Conservation (phyloP, 2,797 vertebrate species). For the Petrocephalus sullivani region DNA sequence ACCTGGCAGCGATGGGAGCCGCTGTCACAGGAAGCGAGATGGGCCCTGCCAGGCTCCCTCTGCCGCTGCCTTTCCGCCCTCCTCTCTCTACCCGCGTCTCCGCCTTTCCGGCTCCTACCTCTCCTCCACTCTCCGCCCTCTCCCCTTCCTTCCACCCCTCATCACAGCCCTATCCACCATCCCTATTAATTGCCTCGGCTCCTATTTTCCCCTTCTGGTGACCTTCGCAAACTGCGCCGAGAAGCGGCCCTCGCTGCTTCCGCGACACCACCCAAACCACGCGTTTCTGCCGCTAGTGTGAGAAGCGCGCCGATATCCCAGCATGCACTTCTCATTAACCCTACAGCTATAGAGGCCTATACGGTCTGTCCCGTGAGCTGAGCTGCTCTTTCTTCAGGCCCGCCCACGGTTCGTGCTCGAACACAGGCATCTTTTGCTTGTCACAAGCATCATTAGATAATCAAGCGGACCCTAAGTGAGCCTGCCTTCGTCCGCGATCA, state of each 20-base stretch:
- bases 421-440: not conserved
- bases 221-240: not conserved
- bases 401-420: not conserved
- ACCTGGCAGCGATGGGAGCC: not conserved
- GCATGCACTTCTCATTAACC: not conserved
- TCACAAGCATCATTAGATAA: conserved; percentile 19
- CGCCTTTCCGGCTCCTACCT: not conserved
- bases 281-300: not conserved
- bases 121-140: not conserved
- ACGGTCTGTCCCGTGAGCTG: not conserved
- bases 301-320: not conserved
- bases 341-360: not conserved
- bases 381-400: not conserved
- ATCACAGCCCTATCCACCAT: not conserved
- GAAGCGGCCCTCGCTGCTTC: not conserved
- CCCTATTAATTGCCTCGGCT: not conserved
- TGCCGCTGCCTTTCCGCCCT: not conserved
- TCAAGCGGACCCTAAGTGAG: conserved; percentile 17
- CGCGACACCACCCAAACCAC: not conserved
- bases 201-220: not conserved
- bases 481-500: conserved; percentile 13
- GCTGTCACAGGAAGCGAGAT: not conserved
- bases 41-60: too few relatives aligned
- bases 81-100: not conserved
- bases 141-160: not conserved